Evolutionary conservation across 2,888 invertebrate species (phyloP).

Genomic region (Hecatera dysodea): DNA sequence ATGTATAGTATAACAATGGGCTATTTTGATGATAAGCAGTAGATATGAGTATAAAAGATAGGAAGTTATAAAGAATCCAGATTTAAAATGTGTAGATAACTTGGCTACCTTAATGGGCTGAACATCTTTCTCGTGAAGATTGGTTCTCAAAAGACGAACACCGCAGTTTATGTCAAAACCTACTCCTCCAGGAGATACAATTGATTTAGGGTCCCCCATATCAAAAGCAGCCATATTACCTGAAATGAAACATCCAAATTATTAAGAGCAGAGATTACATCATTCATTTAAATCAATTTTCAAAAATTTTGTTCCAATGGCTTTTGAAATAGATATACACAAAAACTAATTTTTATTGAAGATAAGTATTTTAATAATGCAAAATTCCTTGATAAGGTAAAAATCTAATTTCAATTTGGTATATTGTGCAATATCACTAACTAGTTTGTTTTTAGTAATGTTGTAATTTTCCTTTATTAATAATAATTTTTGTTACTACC

Average conservation of each 20-base stretch:
- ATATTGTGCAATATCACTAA: background rate
- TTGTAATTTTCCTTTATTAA: no score
- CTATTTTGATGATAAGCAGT: slow-evolving; percentile 1
- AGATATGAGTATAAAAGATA: background rate
- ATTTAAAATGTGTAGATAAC: background rate
- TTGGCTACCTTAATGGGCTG: slow-evolving; percentile 94
- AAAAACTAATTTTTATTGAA: background rate
- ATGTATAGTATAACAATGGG: no score
- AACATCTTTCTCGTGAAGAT: slow-evolving; percentile 98
- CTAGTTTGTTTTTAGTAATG: background rate
- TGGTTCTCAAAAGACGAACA: slow-evolving; percentile 98
- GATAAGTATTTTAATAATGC: background rate
- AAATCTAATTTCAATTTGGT: background rate
- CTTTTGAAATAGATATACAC: background rate
- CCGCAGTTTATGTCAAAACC: slow-evolving; percentile 99
- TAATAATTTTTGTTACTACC: background rate
- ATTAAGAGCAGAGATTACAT: slow-evolving; percentile 31
- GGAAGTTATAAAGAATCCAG: background rate
- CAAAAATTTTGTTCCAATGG: background rate
- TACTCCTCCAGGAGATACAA: slow-evolving; percentile 99
- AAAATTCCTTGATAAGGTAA: background rate
- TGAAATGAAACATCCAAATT: slow-evolving; percentile 71
- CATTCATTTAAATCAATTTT: slow-evolving; percentile 13
- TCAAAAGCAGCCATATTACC: slow-evolving; percentile 99
- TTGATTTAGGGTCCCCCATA: slow-evolving; percentile 96